Evolutionary conservation across 2,113 vertebrate species (phyloP).

Genomic region (Pluvianellus socialis): DNA sequence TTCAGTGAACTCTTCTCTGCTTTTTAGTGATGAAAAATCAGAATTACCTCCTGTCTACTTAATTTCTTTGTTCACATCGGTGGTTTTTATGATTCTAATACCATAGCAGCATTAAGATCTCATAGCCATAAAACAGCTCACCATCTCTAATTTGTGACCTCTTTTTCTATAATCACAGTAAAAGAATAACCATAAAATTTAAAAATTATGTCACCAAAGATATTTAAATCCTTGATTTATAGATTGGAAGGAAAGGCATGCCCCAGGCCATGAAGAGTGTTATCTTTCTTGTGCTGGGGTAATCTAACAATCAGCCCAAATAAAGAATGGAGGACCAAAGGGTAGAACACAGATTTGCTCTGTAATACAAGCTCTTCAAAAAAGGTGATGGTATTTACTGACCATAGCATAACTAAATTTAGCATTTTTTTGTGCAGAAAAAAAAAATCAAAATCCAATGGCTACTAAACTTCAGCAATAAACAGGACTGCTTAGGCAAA

Average conservation of each 20-base stretch:
- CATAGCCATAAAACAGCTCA: not conserved
- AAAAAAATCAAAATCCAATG: not conserved
- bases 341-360: not conserved
- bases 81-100: constrained; percentile 5
- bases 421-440: not conserved
- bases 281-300: constrained; percentile 29
- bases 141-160: not conserved
- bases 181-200: constrained; percentile 12
- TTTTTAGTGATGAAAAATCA: not conserved
- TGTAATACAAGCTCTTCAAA: not conserved
- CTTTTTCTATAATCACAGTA: not conserved
- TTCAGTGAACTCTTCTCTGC: not conserved
- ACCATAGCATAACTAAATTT: not conserved
- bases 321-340: not conserved
- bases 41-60: not conserved
- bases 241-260: not conserved
- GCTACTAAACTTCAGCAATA: not conserved
- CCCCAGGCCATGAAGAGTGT: not conserved
- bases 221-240: constrained; percentile 9
- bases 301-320: not conserved
- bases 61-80: not conserved
- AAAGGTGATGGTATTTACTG: not conserved
- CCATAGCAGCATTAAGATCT: constrained; percentile 2
- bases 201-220: constrained; percentile 13
- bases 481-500: not conserved